These are phyloP conservation scores for Nesoenas mayeri DNA, from an alignment of 2,113 vertebrate genomes.

Conservation along the genomic window DNA sequence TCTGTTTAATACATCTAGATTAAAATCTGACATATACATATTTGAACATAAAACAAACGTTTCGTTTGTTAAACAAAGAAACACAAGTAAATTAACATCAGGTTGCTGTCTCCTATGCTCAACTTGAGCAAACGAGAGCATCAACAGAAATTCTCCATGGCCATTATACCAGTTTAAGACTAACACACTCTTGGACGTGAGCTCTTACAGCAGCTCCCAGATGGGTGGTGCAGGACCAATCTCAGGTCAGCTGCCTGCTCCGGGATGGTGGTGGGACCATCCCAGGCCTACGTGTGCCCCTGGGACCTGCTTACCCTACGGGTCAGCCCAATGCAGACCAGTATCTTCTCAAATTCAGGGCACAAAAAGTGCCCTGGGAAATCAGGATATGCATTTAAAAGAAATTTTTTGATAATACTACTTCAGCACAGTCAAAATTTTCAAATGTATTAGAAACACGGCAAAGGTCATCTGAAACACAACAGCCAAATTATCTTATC, in stretches of 20 bases:
- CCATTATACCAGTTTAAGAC: accelerated
- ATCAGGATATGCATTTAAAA: background rate
- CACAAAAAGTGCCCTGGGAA: background rate
- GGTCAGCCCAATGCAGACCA: background rate
- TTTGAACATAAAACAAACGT: slow-evolving; percentile 7
- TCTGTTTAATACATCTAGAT: slow-evolving; percentile 23
- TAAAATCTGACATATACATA: background rate
- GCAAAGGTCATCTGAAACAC: background rate
- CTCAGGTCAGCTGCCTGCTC: background rate
- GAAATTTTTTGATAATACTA: background rate
- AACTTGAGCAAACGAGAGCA: background rate
- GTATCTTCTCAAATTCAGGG: background rate
- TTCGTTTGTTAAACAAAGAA: slow-evolving; percentile 11
- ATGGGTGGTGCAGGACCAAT: background rate
- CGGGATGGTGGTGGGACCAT: background rate
- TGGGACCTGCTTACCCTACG: background rate
- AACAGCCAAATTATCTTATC: background rate
- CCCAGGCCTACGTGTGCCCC: background rate
- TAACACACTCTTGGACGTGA: background rate
- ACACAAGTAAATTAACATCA: slow-evolving; percentile 4
- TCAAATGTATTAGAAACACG: background rate
- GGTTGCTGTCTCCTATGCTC: background rate
- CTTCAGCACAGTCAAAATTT: background rate
- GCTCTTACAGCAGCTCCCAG: background rate
- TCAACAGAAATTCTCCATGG: background rate